Percentiles rank a stretch among this genome's conserved stretches.
Conservation (phyloP, 2,888 invertebrate species). For the Kuschelorhynchus macadamiae region DNA sequence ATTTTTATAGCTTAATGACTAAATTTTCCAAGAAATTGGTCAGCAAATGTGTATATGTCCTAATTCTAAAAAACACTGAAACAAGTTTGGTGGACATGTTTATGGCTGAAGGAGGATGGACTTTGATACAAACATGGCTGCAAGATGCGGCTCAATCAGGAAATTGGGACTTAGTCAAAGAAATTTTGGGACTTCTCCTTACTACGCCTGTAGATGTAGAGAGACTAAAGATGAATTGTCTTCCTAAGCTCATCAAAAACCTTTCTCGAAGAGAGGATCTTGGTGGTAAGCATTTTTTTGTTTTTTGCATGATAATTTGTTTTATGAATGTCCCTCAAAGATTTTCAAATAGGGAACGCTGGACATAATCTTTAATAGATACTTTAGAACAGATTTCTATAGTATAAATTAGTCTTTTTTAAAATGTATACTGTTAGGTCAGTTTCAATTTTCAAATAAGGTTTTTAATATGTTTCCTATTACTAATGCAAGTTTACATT, state of each 20-base stretch:
- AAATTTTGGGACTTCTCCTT: conserved; percentile 87
- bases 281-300: conserved; percentile 75
- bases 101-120: conserved; percentile 94
- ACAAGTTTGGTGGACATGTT: conserved; percentile 88
- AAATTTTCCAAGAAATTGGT: conserved; percentile 96
- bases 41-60: conserved; percentile 94
- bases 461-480: too few relatives aligned
- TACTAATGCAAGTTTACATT: too few relatives aligned
- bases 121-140: conserved; percentile 90
- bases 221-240: conserved; percentile 90
- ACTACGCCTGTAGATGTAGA: conserved; percentile 93
- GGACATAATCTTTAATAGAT: too few relatives aligned
- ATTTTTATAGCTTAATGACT: conserved; percentile 85
- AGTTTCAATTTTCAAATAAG: too few relatives aligned
- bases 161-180: conserved; percentile 90
- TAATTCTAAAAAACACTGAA: conserved; percentile 90
- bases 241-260: conserved; percentile 92
- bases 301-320: conserved; percentile 26
- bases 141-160: conserved; percentile 86
- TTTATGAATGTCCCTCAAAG: conserved; percentile 56
- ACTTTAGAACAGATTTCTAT: too few relatives aligned
- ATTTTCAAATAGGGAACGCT: too few relatives aligned
- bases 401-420: too few relatives aligned
- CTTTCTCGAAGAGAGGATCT: conserved; percentile 86
- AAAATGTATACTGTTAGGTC: too few relatives aligned